A percentile compares a stretch with the other conserved stretches of the same genome.
Conservation (phyloP, 2,888 invertebrate species). For the Erebia aethiops region DNA sequence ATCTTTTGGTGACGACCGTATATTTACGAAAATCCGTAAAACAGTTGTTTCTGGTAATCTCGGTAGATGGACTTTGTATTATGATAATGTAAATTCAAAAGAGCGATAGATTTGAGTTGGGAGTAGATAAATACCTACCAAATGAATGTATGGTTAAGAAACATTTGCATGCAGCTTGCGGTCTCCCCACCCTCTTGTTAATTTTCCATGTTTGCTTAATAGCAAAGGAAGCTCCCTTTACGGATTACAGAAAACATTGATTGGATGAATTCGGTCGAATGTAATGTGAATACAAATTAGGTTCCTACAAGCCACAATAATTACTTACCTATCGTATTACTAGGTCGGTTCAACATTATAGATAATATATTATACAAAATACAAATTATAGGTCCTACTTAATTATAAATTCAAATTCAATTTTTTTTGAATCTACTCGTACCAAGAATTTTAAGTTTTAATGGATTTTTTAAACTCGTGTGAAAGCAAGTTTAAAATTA, state of each 20-base stretch:
- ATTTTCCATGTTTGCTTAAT: slow-evolving; percentile 72
- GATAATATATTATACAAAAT: too few species aligned
- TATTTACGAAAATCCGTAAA: too few species aligned
- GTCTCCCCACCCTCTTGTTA: slow-evolving; percentile 61
- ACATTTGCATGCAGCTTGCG: slow-evolving; percentile 70
- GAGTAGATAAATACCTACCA: slow-evolving; percentile 45
- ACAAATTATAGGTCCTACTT: too few species aligned
- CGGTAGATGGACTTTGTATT: too few species aligned
- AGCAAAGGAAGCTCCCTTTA: slow-evolving; percentile 65
- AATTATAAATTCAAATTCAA: too few species aligned
- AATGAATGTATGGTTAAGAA: slow-evolving; percentile 47
- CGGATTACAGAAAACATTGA: slow-evolving; percentile 63
- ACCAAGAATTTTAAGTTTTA: too few species aligned
- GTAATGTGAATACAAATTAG: slow-evolving; percentile 49
- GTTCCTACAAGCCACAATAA: background rate
- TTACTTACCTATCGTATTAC: background rate
- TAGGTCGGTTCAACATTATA: background rate
- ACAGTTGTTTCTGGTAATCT: too few species aligned
- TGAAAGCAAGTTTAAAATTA: too few species aligned
- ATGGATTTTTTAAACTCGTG: too few species aligned
- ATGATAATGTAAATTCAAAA: too few species aligned
- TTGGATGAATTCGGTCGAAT: slow-evolving; percentile 52
- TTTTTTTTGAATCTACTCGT: too few species aligned
- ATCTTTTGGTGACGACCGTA: too few species aligned
- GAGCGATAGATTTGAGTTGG: slow-evolving; percentile 27